phyloP scores from a whole-genome alignment of 1,140 invertebrate species.

The Ceratina calcarata region DNA sequence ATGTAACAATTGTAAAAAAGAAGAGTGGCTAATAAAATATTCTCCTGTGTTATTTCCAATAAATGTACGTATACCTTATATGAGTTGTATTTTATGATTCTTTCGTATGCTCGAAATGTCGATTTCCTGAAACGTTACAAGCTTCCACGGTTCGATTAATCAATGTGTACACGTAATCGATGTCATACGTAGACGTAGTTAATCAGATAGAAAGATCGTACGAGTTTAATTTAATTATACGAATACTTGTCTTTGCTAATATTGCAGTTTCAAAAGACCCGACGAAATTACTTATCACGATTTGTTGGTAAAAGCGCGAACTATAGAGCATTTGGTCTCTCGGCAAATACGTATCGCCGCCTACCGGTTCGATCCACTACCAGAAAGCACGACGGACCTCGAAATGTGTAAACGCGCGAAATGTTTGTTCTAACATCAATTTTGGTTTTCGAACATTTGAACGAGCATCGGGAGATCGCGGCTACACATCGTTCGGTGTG shows the following conservation, averaged over 20 bases:
- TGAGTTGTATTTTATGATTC: slow-evolving; percentile 45
- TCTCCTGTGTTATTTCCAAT: slow-evolving; percentile 48
- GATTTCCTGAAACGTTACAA: slow-evolving; percentile 24
- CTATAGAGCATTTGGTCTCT: slow-evolving; percentile 10
- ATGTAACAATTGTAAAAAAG: slow-evolving; percentile 48
- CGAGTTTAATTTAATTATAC: slow-evolving; percentile 5
- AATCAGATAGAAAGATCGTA: slow-evolving; percentile 7
- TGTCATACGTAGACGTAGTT: slow-evolving; percentile 7
- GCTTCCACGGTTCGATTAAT: slow-evolving; percentile 1
- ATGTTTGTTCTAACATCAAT: slow-evolving; percentile 6
- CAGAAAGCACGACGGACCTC: not conserved
- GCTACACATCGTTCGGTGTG: slow-evolving; percentile 7
- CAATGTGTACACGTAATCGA: not conserved
- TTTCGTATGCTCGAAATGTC: slow-evolving; percentile 11
- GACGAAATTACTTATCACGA: slow-evolving; percentile 15
- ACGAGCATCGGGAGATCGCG: not conserved
- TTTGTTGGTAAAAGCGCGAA: slow-evolving; percentile 41
- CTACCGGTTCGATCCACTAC: slow-evolving; percentile 2
- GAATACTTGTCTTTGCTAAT: slow-evolving; percentile 20
- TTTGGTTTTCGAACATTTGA: slow-evolving; percentile 1
- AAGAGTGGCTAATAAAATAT: slow-evolving; percentile 52
- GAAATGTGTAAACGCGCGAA: slow-evolving; percentile 31
- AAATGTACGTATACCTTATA: slow-evolving; percentile 48
- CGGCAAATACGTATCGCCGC: slow-evolving; percentile 14
- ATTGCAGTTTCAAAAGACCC: slow-evolving; percentile 24